These are phyloP conservation scores for Cyanistes caeruleus DNA, from an alignment of 2,113 vertebrate genomes.

Conservation along the genomic window DNA sequence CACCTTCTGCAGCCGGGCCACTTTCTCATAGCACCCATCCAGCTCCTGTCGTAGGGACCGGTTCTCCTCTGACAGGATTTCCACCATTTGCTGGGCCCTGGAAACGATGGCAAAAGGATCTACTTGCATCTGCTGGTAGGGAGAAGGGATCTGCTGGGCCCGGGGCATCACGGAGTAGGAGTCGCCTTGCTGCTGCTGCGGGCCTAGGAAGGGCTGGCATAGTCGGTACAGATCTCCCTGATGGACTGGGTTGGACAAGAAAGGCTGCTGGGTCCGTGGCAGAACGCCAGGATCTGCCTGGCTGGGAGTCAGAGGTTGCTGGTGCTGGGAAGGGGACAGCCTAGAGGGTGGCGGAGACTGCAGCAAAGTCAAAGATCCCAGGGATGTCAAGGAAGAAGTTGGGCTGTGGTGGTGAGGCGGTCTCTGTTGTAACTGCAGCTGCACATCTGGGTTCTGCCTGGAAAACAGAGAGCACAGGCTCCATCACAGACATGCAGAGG, in stretches of 20 bases:
- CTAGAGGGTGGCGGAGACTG: constrained; percentile 88
- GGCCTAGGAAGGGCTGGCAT: constrained; percentile 70
- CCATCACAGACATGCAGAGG: neutral
- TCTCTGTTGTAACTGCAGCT: constrained; percentile 79
- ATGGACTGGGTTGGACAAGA: constrained; percentile 78
- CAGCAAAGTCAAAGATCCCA: constrained; percentile 89
- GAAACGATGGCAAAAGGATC: constrained; percentile 90
- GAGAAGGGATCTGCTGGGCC: constrained; percentile 83
- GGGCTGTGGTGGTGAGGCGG: constrained; percentile 91
- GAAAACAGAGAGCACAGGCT: constrained; percentile 50
- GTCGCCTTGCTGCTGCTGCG: constrained; percentile 77
- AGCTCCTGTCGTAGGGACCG: constrained; percentile 89
- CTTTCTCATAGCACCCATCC: constrained; percentile 92
- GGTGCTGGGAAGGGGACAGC: constrained; percentile 82
- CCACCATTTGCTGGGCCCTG: constrained; percentile 95
- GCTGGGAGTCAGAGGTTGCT: constrained; percentile 72
- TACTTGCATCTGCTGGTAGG: constrained; percentile 83
- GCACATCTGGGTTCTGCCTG: constrained; percentile 89
- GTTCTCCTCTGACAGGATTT: constrained; percentile 93
- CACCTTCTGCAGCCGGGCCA: constrained; percentile 94
- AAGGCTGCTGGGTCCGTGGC: constrained; percentile 74
- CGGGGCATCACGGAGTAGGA: constrained; percentile 84
- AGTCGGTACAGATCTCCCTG: constrained; percentile 77
- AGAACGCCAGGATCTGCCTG: constrained; percentile 75
- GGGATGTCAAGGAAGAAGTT: constrained; percentile 91